Percentiles rank a stretch among this genome's conserved stretches.
phyloP scores from a whole-genome alignment of 2,113 vertebrate genomes.

The Noturus placidus region DNA sequence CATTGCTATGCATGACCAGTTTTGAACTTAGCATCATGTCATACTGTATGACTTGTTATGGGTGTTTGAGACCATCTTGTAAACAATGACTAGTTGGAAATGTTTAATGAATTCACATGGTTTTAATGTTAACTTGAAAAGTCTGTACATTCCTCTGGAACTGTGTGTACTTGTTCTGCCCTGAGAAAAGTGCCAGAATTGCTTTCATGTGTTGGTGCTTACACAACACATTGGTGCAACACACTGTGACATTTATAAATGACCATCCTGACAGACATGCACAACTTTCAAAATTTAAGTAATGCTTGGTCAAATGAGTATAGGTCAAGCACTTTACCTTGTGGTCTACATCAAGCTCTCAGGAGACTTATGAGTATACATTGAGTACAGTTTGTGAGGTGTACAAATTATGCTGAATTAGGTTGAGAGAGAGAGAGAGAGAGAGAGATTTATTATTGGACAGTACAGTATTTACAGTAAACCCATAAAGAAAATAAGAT shows the following conservation, averaged over 20 bases:
- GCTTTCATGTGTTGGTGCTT: background rate
- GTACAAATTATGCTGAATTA: background rate
- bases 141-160: background rate
- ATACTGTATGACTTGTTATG: background rate
- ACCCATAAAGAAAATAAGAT: background rate
- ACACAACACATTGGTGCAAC: background rate
- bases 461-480: background rate
- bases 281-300: background rate
- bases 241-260: slow-evolving; percentile 14
- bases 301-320: background rate
- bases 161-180: background rate
- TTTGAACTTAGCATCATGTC: background rate
- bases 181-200: background rate
- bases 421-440: background rate
- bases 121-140: background rate
- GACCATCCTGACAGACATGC: background rate
- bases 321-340: background rate
- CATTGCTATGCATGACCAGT: background rate
- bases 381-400: background rate
- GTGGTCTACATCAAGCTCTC: background rate
- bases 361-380: background rate
- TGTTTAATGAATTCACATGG: background rate
- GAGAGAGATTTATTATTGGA: background rate
- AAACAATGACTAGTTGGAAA: background rate
- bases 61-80: background rate